These are phyloP conservation scores for Drosophila pandora DNA, from an alignment of 1,140 invertebrate genomes.

Conservation along the genomic window DNA sequence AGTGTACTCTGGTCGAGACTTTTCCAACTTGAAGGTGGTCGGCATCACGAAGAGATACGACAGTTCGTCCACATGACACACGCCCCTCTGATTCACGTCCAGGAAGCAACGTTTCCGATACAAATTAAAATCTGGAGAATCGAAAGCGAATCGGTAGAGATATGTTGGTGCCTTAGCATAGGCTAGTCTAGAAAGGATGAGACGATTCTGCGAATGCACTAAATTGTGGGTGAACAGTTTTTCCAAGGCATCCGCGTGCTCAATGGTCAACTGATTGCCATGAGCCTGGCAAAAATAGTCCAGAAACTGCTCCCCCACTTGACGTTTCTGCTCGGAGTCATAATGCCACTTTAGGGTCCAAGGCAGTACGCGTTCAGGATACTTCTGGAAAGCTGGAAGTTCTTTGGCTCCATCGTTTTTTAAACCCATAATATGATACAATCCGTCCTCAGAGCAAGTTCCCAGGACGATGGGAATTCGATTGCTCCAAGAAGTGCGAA, in stretches of 20 bases:
- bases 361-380: conserved; percentile 51
- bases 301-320: conserved; percentile 44
- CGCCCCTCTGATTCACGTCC: conserved; percentile 78
- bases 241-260: conserved; percentile 1
- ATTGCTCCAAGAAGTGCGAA: conserved; percentile 58
- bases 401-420: conserved; percentile 7
- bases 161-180: conserved; percentile 76
- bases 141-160: conserved; percentile 84
- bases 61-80: conserved; percentile 86
- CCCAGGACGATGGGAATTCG: conserved; percentile 64
- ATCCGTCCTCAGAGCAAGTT: conserved; percentile 39
- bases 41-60: conserved; percentile 86
- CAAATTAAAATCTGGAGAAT: conserved; percentile 72
- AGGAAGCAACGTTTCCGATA: conserved; percentile 46
- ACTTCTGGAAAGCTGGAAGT: conserved; percentile 4
- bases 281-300: conserved; percentile 25
- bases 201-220: conserved; percentile 70
- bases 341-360: conserved; percentile 9
- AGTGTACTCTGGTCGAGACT: conserved; percentile 61
- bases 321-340: conserved; percentile 9
- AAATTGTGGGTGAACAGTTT: conserved; percentile 57
- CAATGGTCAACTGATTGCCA: conserved; percentile 7
- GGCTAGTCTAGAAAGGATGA: conserved; percentile 64
- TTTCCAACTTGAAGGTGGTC: conserved; percentile 80
- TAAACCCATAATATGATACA: not conserved